These are phyloP conservation scores for Corythornis vintsioides DNA, from an alignment of 2,113 vertebrate genomes.

Conservation along the genomic window DNA sequence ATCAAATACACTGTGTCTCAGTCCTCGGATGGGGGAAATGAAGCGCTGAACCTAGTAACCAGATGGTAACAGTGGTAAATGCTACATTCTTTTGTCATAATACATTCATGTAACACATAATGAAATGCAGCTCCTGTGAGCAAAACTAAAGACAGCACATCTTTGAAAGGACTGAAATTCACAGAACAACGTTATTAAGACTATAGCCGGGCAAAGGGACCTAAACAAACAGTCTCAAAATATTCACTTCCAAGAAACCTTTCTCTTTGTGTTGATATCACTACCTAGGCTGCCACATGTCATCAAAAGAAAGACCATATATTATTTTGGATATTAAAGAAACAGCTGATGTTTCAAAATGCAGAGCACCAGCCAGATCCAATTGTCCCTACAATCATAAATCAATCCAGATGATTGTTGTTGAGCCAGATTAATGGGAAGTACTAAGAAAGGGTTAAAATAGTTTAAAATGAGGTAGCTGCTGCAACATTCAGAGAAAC, in stretches of 20 bases:
- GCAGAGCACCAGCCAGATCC: not conserved
- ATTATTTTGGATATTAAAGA: not conserved
- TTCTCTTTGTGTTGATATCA: not conserved
- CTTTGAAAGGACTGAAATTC: not conserved
- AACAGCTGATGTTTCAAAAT: not conserved
- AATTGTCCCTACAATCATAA: not conserved
- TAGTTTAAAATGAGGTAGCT: not conserved
- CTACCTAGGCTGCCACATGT: not conserved
- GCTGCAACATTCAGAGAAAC: not conserved
- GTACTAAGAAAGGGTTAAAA: not conserved
- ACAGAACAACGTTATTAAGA: not conserved
- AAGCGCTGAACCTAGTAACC: not conserved
- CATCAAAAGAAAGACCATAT: not conserved
- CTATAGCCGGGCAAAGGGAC: not conserved
- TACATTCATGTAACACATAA: not conserved
- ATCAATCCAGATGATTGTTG: not conserved
- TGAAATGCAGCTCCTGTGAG: not conserved
- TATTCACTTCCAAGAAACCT: not conserved
- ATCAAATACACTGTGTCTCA: not conserved
- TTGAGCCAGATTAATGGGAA: not conserved
- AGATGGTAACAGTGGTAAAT: not conserved
- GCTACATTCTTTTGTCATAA: not conserved
- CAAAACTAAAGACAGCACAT: not conserved
- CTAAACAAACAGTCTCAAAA: not conserved
- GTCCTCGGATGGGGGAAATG: not conserved